phyloP scores from a whole-genome alignment of 1,140 invertebrate species.

The Drosophila tani region DNA sequence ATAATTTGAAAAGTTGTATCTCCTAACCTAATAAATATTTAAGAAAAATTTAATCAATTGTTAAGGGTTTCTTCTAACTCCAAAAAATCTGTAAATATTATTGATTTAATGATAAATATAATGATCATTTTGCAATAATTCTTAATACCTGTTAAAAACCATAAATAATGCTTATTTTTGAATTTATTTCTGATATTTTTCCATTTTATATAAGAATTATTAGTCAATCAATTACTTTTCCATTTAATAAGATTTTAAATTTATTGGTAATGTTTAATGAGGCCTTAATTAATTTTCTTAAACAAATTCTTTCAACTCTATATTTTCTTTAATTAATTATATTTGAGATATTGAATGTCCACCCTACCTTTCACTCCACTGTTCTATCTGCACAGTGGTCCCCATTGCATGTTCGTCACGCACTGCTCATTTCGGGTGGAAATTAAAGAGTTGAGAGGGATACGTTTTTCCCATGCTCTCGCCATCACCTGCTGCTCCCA shows the following conservation, averaged over 20 bases:
- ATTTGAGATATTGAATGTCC: neutral
- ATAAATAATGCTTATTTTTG: neutral
- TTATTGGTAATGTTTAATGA: too few relatives aligned
- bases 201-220: too few relatives aligned
- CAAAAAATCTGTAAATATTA: neutral
- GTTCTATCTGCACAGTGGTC: constrained; percentile 11
- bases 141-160: neutral
- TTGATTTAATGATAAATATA: neutral
- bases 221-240: too few relatives aligned
- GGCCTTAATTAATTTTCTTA: neutral
- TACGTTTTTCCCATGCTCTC: neutral
- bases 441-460: constrained; percentile 13
- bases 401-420: constrained; percentile 14
- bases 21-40: too few relatives aligned
- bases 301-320: neutral
- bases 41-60: neutral
- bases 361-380: neutral
- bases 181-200: neutral
- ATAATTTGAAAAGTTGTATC: too few relatives aligned
- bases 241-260: too few relatives aligned
- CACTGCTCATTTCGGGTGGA: constrained; percentile 29
- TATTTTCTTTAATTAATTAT: neutral
- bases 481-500: neutral
- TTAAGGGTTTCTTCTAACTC: too few relatives aligned
- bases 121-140: too few relatives aligned